phyloP scores from a whole-genome alignment of 2,888 invertebrate genomes.

The Xylocampa areola region DNA sequence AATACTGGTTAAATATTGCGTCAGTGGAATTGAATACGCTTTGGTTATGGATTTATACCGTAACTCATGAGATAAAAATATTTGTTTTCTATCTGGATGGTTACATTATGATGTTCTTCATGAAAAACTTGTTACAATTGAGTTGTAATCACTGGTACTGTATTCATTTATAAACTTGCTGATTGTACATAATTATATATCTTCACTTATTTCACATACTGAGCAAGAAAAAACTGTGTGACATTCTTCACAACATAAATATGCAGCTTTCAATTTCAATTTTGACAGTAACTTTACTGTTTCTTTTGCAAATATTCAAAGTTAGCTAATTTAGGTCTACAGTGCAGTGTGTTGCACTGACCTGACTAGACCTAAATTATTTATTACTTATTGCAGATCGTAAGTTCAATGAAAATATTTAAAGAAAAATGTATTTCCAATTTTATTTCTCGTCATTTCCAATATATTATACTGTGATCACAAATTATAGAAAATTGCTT shows the following conservation, averaged over 20 bases:
- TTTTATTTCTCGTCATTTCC: conserved; percentile 49
- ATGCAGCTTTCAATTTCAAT: conserved; percentile 30
- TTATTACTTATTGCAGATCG: conserved; percentile 13
- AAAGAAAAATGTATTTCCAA: conserved; percentile 5
- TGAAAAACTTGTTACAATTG: too few relatives aligned
- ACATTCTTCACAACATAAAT: conserved; percentile 13
- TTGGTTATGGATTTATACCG: too few relatives aligned
- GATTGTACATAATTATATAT: background rate
- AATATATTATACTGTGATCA: conserved; percentile 57
- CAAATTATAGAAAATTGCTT: conserved; percentile 44
- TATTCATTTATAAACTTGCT: too few relatives aligned
- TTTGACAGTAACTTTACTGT: conserved; percentile 44
- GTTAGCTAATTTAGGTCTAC: conserved; percentile 8
- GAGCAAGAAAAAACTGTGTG: conserved; percentile 15
- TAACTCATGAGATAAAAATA: too few relatives aligned
- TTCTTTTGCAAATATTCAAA: conserved; percentile 35
- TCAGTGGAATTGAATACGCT: too few relatives aligned
- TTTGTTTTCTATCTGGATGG: too few relatives aligned
- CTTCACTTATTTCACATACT: too few relatives aligned
- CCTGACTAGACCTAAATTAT: too few relatives aligned
- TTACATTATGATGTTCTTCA: too few relatives aligned
- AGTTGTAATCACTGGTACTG: too few relatives aligned
- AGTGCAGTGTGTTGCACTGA: too few relatives aligned
- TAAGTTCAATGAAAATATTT: conserved; percentile 17
- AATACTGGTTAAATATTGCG: too few relatives aligned